Evolutionary conservation across 1,140 invertebrate species (phyloP).

Genomic region (Akabosia matsudoensis): DNA sequence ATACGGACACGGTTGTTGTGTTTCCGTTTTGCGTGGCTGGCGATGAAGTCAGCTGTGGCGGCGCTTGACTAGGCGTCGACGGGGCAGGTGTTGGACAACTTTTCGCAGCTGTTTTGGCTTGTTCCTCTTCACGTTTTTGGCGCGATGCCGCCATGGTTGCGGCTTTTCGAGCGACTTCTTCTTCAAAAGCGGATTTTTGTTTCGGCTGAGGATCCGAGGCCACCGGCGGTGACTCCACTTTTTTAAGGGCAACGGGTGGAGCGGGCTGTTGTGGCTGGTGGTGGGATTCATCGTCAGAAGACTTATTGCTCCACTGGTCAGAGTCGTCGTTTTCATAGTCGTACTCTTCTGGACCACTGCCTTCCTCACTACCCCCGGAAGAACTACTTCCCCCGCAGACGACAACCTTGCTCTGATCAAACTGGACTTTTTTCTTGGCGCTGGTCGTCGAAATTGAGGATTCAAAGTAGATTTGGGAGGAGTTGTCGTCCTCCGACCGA

Average conservation of each 20-base stretch:
- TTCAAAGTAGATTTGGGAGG: conserved; percentile 31
- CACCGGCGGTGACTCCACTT: not conserved
- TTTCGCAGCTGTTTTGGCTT: no score
- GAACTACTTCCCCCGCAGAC: conserved; percentile 38
- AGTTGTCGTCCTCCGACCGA: not conserved
- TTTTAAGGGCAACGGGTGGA: not conserved
- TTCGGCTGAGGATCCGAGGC: not conserved
- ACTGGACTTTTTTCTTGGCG: conserved; percentile 46
- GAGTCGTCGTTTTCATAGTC: conserved; percentile 27
- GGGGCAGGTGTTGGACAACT: no score
- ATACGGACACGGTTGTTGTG: no score
- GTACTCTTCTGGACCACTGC: conserved; percentile 24
- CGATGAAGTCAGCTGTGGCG: no score
- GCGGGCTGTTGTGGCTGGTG: not conserved
- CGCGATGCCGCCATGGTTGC: conserved; percentile 20
- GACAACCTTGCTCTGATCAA: conserved; percentile 35
- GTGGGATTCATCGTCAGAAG: conserved; percentile 11
- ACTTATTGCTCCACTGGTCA: conserved; percentile 21
- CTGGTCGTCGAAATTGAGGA: conserved; percentile 27
- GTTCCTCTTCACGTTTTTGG: conserved; percentile 6
- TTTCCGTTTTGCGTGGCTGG: no score
- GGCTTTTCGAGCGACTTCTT: conserved; percentile 38
- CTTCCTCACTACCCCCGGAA: not conserved
- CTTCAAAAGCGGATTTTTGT: no score
- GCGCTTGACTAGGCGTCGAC: no score